Evolutionary conservation across 2,888 invertebrate genomes (phyloP), one percentile per base, ranked within the genome.

Genomic region (Yponomeuta sedellus): DNA sequence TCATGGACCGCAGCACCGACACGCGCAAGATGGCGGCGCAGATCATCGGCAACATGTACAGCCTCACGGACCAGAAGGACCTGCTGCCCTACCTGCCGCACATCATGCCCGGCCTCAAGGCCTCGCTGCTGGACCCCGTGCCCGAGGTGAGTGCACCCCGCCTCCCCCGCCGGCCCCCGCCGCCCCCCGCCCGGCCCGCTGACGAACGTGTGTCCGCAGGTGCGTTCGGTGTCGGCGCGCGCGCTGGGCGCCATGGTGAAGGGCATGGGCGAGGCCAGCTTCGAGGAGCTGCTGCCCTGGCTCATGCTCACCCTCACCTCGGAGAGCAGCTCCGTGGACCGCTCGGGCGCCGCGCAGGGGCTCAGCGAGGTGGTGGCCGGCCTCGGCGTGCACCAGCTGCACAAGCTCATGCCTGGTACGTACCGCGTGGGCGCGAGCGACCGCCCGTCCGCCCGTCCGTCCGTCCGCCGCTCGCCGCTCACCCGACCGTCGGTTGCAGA

Each of bases 41-140:
- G 91, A 99, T 99, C 82, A 99, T 99, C 74, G 99, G 99, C 67
- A 99, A 99, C 86, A 99, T 99, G 98, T 99, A 99, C 88, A 98
- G 98, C 1, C 92, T 99, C 62, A 99, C 99, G 0, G 99, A 99
- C 88, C 98, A 99, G 85, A 99, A 99, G 92, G 99, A 99, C 84
- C 92, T 99, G 70, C 94, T 96, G 72, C 99, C 99, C 0, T 99
- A 99, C 85, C 92, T 99, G 76, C 97, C 98, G 0, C 97, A 96
- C 64, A 98, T 99, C 71, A 98, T 99, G 70, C 99, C 99, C 0
- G 99, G 99, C 0, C 88, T 99, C 68, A 99, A 99, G 89, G 96
- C 96, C 69, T 98, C 98, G 61, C 91, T 99, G 70, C 91, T 99
- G 64, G 99, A 99, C 91, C 99, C 99, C 0, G 99, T 99, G 64